phyloP scores from a whole-genome alignment of 2,888 invertebrate species.

The Tipula helvola region DNA sequence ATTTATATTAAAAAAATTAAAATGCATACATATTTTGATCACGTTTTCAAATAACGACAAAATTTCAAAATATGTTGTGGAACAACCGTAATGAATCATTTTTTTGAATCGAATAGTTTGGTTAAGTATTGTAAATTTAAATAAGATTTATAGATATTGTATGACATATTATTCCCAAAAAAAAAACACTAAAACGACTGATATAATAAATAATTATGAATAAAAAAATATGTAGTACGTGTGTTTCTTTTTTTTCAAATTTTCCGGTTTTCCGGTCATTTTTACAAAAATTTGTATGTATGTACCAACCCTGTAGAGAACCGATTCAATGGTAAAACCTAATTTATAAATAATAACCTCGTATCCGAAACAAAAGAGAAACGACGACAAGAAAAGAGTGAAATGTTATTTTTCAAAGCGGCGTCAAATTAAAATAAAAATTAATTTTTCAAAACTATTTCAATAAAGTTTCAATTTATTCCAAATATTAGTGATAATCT shows the following conservation, averaged over 20 bases:
- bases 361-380: slow-evolving; percentile 8
- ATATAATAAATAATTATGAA: not conserved
- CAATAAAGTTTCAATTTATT: not conserved
- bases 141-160: not conserved
- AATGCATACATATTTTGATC: not conserved
- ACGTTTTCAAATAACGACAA: not conserved
- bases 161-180: not conserved
- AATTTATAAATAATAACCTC: not conserved
- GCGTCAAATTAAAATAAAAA: not conserved
- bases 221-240: not conserved
- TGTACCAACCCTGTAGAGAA: not conserved
- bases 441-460: not conserved
- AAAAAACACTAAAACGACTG: not conserved
- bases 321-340: not conserved
- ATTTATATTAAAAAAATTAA: not conserved
- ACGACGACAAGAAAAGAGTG: not conserved
- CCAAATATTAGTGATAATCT: not conserved
- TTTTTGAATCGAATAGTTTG: not conserved
- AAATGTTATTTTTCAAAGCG: slow-evolving; percentile 6
- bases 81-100: not conserved
- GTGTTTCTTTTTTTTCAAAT: not conserved
- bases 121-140: not conserved
- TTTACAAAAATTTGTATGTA: not conserved
- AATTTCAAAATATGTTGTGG: not conserved
- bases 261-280: not conserved